A percentile compares a stretch with the other conserved stretches of the same genome.
Conservation (phyloP, 2,797 vertebrate species). For the Enteromius radiatus region DNA sequence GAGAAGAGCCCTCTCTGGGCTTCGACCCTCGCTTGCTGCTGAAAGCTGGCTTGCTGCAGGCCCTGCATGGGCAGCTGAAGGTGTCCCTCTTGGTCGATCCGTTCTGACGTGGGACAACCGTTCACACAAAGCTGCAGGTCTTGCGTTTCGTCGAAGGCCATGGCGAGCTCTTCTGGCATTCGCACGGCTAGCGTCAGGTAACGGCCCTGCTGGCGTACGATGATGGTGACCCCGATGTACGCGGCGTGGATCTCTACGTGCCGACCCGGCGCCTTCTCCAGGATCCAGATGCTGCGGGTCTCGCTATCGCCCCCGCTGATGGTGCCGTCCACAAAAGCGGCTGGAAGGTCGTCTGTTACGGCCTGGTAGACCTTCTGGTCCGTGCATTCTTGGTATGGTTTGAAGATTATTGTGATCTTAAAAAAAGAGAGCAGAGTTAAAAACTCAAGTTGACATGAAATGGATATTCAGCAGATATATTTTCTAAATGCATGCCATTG, state of each 20-base stretch:
- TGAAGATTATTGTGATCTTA: constrained; percentile 96
- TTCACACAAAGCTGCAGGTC: constrained; percentile 96
- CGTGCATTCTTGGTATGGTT: constrained; percentile 91
- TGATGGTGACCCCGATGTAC: constrained; percentile 93
- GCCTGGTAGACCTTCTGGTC: constrained; percentile 98
- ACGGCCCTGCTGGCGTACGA: constrained; percentile 90
- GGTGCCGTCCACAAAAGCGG: constrained; percentile 94
- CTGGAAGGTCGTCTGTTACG: constrained; percentile 90
- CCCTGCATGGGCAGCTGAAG: constrained; percentile 78
- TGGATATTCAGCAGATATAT: not conserved
- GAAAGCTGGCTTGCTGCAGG: constrained; percentile 70
- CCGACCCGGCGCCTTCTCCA: constrained; percentile 84
- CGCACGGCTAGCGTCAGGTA: constrained; percentile 92
- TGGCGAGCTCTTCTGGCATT: constrained; percentile 88
- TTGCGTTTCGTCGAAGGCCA: constrained; percentile 90
- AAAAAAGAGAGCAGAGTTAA: constrained; percentile 12
- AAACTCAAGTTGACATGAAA: not conserved
- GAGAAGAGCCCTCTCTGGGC: constrained; percentile 75
- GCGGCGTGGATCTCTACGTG: constrained; percentile 90
- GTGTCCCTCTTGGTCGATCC: constrained; percentile 85
- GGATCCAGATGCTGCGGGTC: constrained; percentile 85
- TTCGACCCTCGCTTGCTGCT: constrained; percentile 66
- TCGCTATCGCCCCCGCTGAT: constrained; percentile 86
- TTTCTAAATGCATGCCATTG: not conserved
- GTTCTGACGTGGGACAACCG: constrained; percentile 89